Evolutionary conservation across 2,797 vertebrate species (phyloP), one percentile per base, ranked within the genome.

Genomic region (Anniella stebbinsi): DNA sequence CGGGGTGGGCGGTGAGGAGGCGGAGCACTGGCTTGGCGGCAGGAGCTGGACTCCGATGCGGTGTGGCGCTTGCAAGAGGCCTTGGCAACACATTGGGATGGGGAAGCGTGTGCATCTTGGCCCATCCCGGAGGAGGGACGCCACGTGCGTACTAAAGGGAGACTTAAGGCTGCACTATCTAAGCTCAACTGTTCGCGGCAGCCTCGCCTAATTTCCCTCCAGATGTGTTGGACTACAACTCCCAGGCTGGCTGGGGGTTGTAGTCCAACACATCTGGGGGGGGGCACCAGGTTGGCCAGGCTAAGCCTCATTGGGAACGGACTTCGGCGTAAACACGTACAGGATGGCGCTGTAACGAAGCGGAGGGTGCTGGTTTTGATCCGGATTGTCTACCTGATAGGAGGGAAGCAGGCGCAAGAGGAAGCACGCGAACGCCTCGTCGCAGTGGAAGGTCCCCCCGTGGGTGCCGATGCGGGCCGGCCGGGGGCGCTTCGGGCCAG

Each of bases 391-490:
- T 93, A 99, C 99, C 98, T 97, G 97, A 93, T 98, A 99, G 45
- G 98, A 97, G 0, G 98, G 98, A 3, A 99, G 96, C 57, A 98
- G 98, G 1, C 97, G 98, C 72, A 99, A 97, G 78, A 99, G 93
- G 75, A 97, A 99, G 75, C 99, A 99, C 0, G 99, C 99, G 87
- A 99, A 95, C 2, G 98, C 98, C 80, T 99, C 99, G 72, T 99
- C 99, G 93, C 99, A 99, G 90, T 99, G 99, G 94, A 99, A 99
- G 0, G 97, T 98, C 18, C 99, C 99, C 18, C 98, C 98, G 92
- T 99, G 99, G 4, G 99, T 99, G 0, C 98, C 99, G 78, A 99
- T 99, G 13, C 94, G 95, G 12, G 80, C 88, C 18, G 69, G 0
- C 1, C 87, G 89, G 17, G 92, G 85, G 77, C 93, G 82, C 41